phyloP scores from a whole-genome alignment of 2,888 invertebrate genomes.

The Rhagonycha fulva region DNA sequence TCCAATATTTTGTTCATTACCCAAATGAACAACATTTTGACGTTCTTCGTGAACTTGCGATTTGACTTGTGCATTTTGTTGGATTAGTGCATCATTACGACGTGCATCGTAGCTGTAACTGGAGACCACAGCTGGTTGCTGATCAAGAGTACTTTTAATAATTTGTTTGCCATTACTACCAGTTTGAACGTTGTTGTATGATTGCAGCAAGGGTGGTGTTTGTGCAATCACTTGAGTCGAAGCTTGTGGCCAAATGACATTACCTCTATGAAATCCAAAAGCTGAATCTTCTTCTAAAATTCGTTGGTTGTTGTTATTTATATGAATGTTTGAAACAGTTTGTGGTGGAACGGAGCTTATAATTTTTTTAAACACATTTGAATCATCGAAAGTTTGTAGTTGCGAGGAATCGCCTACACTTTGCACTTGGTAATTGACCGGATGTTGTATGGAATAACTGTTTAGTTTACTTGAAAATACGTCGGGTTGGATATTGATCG shows the following conservation, averaged over 20 bases:
- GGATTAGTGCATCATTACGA: background rate
- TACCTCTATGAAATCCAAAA: background rate
- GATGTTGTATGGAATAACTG: background rate
- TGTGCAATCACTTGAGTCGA: background rate
- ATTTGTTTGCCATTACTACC: background rate
- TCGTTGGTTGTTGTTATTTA: too few relatives aligned
- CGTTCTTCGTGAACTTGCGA: background rate
- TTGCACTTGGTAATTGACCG: background rate
- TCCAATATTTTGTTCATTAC: background rate
- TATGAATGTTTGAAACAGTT: background rate
- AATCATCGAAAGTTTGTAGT: background rate
- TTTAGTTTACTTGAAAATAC: background rate
- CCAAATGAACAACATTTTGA: background rate
- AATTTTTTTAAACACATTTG: background rate
- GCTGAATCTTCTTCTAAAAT: background rate
- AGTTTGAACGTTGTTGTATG: background rate
- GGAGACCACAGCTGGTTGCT: background rate
- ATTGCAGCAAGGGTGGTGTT: background rate
- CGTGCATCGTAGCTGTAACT: background rate
- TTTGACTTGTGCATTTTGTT: background rate
- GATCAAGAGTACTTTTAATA: background rate
- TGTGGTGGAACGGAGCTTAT: background rate
- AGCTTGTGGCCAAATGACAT: background rate
- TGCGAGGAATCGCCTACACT: background rate
- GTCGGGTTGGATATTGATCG: background rate